These are phyloP conservation scores for Pogona vitticeps DNA, from an alignment of 2,113 vertebrate genomes.

Conservation along the genomic window DNA sequence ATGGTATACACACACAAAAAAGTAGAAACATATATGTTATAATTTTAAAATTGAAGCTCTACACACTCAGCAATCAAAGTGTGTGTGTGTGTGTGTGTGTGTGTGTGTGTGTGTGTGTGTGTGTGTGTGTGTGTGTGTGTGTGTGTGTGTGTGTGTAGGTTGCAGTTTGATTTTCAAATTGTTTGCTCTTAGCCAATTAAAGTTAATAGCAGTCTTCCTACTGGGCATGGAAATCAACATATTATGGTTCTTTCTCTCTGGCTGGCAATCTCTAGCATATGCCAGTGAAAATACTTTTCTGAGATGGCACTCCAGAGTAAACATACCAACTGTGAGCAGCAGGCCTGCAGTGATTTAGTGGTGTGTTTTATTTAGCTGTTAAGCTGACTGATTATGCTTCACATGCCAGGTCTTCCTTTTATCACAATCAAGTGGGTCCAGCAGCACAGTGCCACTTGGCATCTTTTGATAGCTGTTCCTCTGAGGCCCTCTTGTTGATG, in stretches of 20 bases:
- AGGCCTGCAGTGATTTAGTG: constrained; percentile 12
- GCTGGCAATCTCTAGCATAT: neutral
- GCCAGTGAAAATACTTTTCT: neutral
- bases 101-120: too few species aligned
- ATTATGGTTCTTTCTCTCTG: constrained; percentile 4
- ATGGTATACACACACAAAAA: neutral
- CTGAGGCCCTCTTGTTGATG: neutral
- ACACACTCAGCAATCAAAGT: rapidly evolving
- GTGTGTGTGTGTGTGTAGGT: too few species aligned
- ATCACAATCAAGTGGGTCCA: neutral
- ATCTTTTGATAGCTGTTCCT: neutral
- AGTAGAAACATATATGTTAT: neutral
- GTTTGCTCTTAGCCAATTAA: constrained; percentile 27
- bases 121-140: too few species aligned
- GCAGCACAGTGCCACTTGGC: neutral
- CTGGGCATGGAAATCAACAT: neutral
- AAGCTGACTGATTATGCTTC: constrained; percentile 11
- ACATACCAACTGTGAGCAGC: constrained; percentile 4
- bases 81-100: too few species aligned
- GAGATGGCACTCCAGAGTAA: neutral
- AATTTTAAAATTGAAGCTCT: neutral
- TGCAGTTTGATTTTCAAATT: neutral
- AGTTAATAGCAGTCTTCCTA: neutral
- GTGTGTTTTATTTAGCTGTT: constrained; percentile 19
- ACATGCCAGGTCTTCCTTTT: neutral